Evolutionary conservation across 2,888 invertebrate species (phyloP).

Genomic region (Parelbella ahira): DNA sequence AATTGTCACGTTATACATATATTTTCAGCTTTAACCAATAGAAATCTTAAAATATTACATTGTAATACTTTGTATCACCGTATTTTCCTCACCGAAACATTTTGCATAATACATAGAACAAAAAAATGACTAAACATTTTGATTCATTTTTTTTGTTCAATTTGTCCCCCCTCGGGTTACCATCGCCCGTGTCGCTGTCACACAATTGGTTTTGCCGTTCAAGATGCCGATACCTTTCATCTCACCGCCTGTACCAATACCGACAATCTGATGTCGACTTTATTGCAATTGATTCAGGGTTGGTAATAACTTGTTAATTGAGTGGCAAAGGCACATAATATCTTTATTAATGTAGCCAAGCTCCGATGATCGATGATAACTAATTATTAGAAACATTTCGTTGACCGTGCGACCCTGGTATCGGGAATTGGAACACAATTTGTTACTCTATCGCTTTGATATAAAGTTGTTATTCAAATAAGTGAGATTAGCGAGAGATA

Average conservation of each 20-base stretch:
- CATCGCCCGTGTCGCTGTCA: slow-evolving; percentile 45
- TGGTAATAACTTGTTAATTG: slow-evolving; percentile 26
- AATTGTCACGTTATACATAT: too few relatives aligned
- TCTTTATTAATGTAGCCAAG: slow-evolving; percentile 73
- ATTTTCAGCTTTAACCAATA: too few relatives aligned
- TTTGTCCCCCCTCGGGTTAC: slow-evolving; percentile 33
- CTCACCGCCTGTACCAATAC: slow-evolving; percentile 47
- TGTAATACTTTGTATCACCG: too few relatives aligned
- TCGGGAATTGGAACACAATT: slow-evolving; percentile 1
- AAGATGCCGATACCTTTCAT: slow-evolving; percentile 62
- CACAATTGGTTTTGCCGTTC: slow-evolving; percentile 66
- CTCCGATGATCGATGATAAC: slow-evolving; percentile 74
- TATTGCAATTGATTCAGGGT: slow-evolving; percentile 23
- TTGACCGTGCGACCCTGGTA: slow-evolving; percentile 55
- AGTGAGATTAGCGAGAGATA: slow-evolving; percentile 55
- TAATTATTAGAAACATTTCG: slow-evolving; percentile 76
- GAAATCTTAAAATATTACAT: too few relatives aligned
- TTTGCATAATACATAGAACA: slow-evolving; percentile 33
- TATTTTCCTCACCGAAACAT: too few relatives aligned
- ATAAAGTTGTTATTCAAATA: slow-evolving; percentile 33
- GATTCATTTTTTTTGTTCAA: slow-evolving; percentile 45
- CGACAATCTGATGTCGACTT: slow-evolving; percentile 25
- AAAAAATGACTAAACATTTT: slow-evolving; percentile 52
- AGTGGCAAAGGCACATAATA: slow-evolving; percentile 63
- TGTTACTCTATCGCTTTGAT: slow-evolving; percentile 30